Conservation (phyloP, 2,113 vertebrate genomes). For the Alces alces region DNA sequence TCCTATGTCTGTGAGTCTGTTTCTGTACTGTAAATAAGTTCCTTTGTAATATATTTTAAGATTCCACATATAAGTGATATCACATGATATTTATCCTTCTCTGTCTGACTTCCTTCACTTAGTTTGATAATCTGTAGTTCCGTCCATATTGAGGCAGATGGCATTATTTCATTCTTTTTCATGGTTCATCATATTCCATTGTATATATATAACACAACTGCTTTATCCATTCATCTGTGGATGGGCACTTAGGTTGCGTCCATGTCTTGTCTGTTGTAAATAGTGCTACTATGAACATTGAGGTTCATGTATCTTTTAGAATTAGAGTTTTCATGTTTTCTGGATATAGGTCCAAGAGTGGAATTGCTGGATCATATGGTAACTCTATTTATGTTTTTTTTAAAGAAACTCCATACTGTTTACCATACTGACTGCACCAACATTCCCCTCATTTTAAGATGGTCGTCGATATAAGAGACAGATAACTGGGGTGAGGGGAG, state of each 20-base stretch:
- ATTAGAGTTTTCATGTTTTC: neutral
- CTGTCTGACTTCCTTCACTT: neutral
- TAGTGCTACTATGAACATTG: neutral
- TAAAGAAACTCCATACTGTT: neutral
- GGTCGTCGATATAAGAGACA: neutral
- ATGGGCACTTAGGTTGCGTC: neutral
- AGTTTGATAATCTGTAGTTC: neutral
- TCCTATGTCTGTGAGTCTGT: neutral
- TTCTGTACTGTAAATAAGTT: neutral
- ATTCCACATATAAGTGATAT: neutral
- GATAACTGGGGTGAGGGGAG: neutral
- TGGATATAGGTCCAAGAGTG: neutral
- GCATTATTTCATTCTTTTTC: neutral
- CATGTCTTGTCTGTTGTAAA: neutral
- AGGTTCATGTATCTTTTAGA: neutral
- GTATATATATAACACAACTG: neutral
- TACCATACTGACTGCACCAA: neutral
- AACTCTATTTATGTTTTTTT: neutral
- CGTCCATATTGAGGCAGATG: neutral
- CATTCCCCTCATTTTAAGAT: neutral
- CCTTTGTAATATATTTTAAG: neutral
- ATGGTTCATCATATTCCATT: neutral
- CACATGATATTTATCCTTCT: neutral
- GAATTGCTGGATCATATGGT: neutral
- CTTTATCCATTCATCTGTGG: neutral